These are phyloP conservation scores for Antheraea mylitta DNA, from an alignment of 1,140 invertebrate species.

Conservation along the genomic window DNA sequence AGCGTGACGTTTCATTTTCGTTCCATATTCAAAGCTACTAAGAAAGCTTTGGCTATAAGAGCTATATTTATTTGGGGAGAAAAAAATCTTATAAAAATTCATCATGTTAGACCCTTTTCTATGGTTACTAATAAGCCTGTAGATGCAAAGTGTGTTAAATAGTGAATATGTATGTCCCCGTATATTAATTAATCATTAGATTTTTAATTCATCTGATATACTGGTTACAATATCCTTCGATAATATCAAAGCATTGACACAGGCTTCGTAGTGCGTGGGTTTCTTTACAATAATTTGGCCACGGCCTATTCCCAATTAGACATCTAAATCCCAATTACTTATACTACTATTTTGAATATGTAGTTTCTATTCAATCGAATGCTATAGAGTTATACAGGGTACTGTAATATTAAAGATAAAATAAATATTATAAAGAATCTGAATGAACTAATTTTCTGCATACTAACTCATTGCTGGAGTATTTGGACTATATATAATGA, in stretches of 20 bases:
- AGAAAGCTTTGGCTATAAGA: too few species aligned
- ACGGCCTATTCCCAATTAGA: conserved; percentile 10
- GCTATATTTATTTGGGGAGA: too few species aligned
- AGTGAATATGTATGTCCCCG: neutral
- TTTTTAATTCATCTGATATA: neutral
- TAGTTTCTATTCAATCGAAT: conserved; percentile 7
- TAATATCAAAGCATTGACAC: conserved; percentile 2
- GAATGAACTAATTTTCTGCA: neutral
- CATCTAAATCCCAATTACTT: conserved; percentile 11
- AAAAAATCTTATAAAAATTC: neutral
- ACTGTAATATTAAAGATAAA: neutral
- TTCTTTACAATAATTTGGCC: conserved; percentile 1
- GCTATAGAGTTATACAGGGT: neutral
- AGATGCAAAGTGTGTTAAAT: neutral
- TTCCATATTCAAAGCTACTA: too few species aligned
- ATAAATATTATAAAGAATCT: neutral
- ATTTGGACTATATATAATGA: too few species aligned
- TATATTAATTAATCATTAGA: neutral
- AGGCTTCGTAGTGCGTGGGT: neutral
- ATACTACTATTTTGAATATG: neutral
- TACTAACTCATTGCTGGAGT: too few species aligned
- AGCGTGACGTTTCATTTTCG: too few species aligned
- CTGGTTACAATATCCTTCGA: neutral
- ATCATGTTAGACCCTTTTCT: neutral
- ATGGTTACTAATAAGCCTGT: neutral